Conservation (phyloP, 2,797 vertebrate genomes). For the Myotis vivesi region DNA sequence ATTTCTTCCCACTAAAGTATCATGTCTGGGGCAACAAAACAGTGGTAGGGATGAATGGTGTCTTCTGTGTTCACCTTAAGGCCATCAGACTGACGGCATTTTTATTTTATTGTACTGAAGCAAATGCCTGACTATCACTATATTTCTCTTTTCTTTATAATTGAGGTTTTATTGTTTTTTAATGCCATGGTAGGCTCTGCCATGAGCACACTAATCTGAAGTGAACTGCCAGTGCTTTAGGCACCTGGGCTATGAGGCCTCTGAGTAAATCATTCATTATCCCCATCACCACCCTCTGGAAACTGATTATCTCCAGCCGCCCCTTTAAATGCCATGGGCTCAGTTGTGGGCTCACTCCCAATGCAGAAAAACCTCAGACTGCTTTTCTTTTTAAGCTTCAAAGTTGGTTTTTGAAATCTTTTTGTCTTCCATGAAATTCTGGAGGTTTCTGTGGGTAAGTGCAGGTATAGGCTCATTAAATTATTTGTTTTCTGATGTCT, state of each 20-base stretch:
- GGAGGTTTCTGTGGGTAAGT: neutral
- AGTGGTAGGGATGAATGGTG: neutral
- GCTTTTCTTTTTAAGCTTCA: neutral
- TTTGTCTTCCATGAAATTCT: conserved; percentile 11
- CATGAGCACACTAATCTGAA: neutral
- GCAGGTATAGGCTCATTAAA: neutral
- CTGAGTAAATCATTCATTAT: neutral
- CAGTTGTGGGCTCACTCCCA: neutral
- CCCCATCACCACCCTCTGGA: neutral
- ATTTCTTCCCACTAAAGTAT: neutral
- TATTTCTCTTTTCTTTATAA: neutral
- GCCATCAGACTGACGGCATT: neutral
- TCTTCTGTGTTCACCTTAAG: neutral
- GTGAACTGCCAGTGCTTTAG: neutral
- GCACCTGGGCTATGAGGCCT: neutral
- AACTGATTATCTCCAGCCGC: neutral
- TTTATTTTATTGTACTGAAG: neutral
- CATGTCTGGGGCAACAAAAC: neutral
- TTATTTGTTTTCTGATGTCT: neutral
- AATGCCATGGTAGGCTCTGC: neutral
- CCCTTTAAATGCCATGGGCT: neutral
- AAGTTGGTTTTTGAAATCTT: neutral
- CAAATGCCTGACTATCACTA: neutral
- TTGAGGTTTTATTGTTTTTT: neutral
- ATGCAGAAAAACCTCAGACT: neutral